Conservation (phyloP, 2,888 invertebrate species). For the Oligia strigilis region DNA sequence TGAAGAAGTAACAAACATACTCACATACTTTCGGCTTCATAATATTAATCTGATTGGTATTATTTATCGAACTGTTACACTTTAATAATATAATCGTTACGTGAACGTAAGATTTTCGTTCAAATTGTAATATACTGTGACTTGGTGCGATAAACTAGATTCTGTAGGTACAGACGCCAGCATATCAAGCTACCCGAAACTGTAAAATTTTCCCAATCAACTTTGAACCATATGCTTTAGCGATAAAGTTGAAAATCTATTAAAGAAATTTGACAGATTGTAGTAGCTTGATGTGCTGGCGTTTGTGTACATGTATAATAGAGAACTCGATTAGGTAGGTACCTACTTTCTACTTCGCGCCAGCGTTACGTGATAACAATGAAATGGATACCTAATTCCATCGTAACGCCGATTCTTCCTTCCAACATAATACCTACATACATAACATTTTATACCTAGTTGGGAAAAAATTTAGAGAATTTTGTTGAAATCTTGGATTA, state of each 20-base stretch:
- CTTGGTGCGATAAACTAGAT: slow-evolving; percentile 40
- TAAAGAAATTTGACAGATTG: too few relatives aligned
- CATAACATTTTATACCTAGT: not conserved
- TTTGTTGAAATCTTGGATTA: not conserved
- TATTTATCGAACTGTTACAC: slow-evolving; percentile 24
- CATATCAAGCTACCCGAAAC: too few relatives aligned
- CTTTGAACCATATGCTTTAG: too few relatives aligned
- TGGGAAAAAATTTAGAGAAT: not conserved
- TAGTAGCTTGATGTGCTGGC: too few relatives aligned
- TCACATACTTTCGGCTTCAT: too few relatives aligned
- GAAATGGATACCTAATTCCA: slow-evolving; percentile 2
- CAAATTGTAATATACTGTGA: slow-evolving; percentile 23
- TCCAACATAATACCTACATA: too few relatives aligned
- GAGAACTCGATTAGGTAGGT: not conserved
- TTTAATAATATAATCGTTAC: slow-evolving; percentile 37
- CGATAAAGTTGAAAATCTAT: too few relatives aligned
- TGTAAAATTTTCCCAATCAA: too few relatives aligned
- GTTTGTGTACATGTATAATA: slow-evolving; percentile 9
- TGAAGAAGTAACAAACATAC: too few relatives aligned
- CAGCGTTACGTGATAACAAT: slow-evolving; percentile 27
- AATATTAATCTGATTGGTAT: not conserved
- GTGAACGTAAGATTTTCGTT: slow-evolving; percentile 20
- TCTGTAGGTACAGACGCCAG: not conserved
- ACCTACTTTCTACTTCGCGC: slow-evolving; percentile 43
- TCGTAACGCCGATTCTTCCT: not conserved